These are phyloP conservation scores for Acleris cristana DNA, from an alignment of 2,888 invertebrate genomes.

Conservation along the genomic window DNA sequence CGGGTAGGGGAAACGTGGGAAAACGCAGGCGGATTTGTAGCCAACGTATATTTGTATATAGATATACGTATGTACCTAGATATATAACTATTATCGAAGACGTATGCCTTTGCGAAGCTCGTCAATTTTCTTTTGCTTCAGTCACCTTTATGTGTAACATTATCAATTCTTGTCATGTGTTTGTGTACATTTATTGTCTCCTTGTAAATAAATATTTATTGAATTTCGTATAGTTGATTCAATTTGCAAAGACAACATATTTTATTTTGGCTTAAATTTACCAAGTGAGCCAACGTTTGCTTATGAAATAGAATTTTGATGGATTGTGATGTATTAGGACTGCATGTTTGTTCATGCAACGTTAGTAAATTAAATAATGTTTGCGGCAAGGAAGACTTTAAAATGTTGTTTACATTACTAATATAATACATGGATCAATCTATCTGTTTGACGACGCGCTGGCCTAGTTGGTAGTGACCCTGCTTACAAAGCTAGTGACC, in stretches of 20 bases:
- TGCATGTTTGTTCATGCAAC: conserved; percentile 23
- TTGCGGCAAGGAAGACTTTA: not conserved
- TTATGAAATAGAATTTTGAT: conserved; percentile 21
- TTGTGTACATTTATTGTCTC: not conserved
- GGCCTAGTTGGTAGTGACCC: too few species aligned
- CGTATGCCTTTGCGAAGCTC: not conserved
- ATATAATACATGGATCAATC: too few species aligned
- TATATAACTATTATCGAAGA: not conserved
- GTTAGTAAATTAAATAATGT: conserved; percentile 13
- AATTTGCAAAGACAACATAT: not conserved
- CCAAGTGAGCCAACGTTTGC: conserved; percentile 18
- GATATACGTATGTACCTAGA: not conserved
- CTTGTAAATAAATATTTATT: not conserved
- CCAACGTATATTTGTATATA: not conserved
- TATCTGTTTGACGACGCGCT: too few species aligned
- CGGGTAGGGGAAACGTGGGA: conserved; percentile 23
- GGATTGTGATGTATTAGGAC: conserved; percentile 23
- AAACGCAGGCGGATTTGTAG: conserved; percentile 15
- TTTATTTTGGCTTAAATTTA: conserved; percentile 19
- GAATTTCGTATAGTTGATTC: not conserved
- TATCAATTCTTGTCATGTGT: not conserved
- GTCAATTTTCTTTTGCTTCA: not conserved
- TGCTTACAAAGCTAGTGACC: too few species aligned
- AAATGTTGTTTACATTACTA: not conserved
- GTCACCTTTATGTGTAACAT: not conserved